A percentile compares a stretch with the other conserved stretches of the same genome.
Conservation (phyloP, 2,888 invertebrate species). For the Podabrus alpinus region DNA sequence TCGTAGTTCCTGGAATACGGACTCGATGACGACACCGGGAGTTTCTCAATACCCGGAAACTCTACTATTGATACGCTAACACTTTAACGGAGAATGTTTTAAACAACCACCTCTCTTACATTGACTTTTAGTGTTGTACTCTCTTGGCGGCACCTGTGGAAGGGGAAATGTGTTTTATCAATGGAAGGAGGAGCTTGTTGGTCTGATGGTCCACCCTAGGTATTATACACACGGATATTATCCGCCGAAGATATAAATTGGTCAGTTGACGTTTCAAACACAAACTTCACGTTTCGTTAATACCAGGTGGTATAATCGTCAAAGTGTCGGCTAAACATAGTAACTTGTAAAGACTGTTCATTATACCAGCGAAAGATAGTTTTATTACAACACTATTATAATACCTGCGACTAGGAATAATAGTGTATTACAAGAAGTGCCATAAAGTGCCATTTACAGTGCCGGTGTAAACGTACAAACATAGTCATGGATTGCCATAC, state of each 20-base stretch:
- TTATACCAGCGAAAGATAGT: constrained; percentile 5
- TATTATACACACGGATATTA: constrained; percentile 33
- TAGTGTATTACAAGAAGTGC: neutral
- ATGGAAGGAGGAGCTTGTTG: constrained; percentile 31
- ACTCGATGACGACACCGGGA: constrained; percentile 32
- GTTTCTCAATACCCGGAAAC: constrained; percentile 34
- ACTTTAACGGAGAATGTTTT: constrained; percentile 16
- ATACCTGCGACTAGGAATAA: constrained; percentile 8
- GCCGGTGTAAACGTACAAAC: constrained; percentile 23
- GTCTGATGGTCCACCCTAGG: constrained; percentile 26
- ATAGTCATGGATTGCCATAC: constrained; percentile 27
- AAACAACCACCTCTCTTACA: constrained; percentile 25
- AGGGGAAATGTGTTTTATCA: constrained; percentile 32
- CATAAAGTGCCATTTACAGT: constrained; percentile 28
- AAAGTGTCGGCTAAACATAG: constrained; percentile 13
- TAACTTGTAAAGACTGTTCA: constrained; percentile 5
- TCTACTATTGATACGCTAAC: constrained; percentile 26
- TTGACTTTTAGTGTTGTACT: constrained; percentile 23
- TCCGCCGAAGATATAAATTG: constrained; percentile 33
- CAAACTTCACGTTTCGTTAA: constrained; percentile 30
- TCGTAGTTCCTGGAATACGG: constrained; percentile 28
- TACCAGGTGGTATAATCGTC: constrained; percentile 25
- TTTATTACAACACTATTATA: constrained; percentile 7
- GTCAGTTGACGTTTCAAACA: constrained; percentile 34
- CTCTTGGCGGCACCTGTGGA: constrained; percentile 28